These are phyloP conservation scores for Pyrrhia umbra DNA, from an alignment of 2,888 invertebrate genomes.

Conservation along the genomic window DNA sequence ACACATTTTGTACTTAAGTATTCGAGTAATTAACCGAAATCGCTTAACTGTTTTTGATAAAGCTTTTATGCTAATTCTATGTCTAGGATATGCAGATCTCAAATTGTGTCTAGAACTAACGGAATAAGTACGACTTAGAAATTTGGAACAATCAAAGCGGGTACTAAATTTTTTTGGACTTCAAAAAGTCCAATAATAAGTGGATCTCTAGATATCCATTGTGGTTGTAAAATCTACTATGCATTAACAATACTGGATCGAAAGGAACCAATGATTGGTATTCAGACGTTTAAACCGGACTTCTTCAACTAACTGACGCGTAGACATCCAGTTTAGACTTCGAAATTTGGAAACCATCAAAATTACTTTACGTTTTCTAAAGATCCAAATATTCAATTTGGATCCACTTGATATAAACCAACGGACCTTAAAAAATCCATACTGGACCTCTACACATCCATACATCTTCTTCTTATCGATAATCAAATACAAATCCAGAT, in stretches of 20 bases:
- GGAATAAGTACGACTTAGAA: neutral
- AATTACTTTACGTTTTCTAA: neutral
- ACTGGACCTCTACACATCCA: neutral
- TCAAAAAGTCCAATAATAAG: neutral
- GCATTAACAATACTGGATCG: constrained; percentile 37
- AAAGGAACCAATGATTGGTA: constrained; percentile 38
- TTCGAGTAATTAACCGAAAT: constrained; percentile 41
- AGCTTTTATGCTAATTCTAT: constrained; percentile 14
- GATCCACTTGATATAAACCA: too few species aligned
- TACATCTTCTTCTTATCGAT: neutral
- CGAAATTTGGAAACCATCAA: neutral
- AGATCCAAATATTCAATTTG: constrained; percentile 1
- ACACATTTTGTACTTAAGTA: constrained; percentile 44
- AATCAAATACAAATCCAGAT: constrained; percentile 8
- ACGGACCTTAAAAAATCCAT: constrained; percentile 1
- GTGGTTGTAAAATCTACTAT: constrained; percentile 17
- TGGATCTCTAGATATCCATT: neutral
- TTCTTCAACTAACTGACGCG: neutral
- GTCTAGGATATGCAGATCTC: constrained; percentile 52
- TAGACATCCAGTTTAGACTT: constrained; percentile 16
- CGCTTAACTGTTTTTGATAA: constrained; percentile 18
- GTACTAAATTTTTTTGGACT: neutral
- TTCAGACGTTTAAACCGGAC: neutral
- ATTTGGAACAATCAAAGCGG: constrained; percentile 26
- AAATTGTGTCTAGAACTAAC: constrained; percentile 7